Percentiles rank a stretch among this genome's conserved stretches.
Conservation (phyloP, 2,888 invertebrate genomes). For the Trichopria drosophilae region DNA sequence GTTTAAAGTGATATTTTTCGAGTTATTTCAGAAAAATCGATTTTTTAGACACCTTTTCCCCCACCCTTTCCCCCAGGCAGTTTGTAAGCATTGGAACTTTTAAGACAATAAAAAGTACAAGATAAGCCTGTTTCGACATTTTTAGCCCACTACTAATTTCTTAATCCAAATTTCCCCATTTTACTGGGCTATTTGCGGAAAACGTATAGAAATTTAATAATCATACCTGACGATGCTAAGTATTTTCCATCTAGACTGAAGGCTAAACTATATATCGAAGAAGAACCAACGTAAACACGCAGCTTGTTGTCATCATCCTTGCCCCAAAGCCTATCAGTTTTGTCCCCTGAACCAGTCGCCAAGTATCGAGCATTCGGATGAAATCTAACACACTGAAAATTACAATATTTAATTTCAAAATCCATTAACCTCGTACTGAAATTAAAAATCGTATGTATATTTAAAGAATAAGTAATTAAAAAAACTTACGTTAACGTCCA, state of each 20-base stretch:
- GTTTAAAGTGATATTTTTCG: too few relatives aligned
- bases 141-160: too few relatives aligned
- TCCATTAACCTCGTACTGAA: not conserved
- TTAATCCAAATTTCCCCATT: too few relatives aligned
- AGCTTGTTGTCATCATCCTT: slow-evolving; percentile 80
- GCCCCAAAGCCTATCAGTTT: slow-evolving; percentile 84
- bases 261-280: slow-evolving; percentile 73
- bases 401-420: slow-evolving; percentile 1
- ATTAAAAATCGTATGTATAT: not conserved
- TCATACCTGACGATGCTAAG: slow-evolving; percentile 79
- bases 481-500: slow-evolving; percentile 83
- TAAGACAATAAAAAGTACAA: too few relatives aligned
- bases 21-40: too few relatives aligned
- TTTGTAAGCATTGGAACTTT: too few relatives aligned
- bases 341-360: slow-evolving; percentile 89
- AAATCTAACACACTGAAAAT: slow-evolving; percentile 75
- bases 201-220: too few relatives aligned
- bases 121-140: too few relatives aligned
- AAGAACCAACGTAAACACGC: slow-evolving; percentile 78
- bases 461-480: too few relatives aligned
- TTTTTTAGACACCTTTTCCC: too few relatives aligned
- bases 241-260: slow-evolving; percentile 85
- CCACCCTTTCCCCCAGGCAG: too few relatives aligned
- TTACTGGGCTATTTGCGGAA: too few relatives aligned
- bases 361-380: slow-evolving; percentile 90